Conservation (phyloP, 2,113 vertebrate species). For the Chloropsis cyanopogon region DNA sequence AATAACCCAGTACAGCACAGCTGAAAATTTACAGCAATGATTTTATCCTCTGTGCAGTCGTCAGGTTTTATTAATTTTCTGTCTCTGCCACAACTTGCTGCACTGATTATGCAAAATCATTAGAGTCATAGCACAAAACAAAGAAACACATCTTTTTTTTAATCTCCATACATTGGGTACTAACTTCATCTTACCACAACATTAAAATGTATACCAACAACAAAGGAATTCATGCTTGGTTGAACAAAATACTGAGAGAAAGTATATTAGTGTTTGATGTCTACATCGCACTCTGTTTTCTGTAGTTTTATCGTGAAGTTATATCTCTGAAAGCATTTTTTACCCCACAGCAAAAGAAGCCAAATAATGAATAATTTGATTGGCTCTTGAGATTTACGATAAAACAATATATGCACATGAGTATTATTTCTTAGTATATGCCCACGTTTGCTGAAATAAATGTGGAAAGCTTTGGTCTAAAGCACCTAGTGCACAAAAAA, state of each 20-base stretch:
- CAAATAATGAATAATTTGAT: background rate
- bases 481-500: background rate
- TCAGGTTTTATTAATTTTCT: conserved; percentile 36
- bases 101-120: conserved; percentile 21
- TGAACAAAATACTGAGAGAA: background rate
- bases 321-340: background rate
- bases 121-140: background rate
- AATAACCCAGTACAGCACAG: background rate
- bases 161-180: background rate
- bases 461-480: background rate
- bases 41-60: background rate
- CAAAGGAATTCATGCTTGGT: background rate
- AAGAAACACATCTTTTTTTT: background rate
- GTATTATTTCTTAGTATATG: background rate
- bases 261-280: background rate
- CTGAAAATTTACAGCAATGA: background rate
- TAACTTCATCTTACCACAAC: background rate
- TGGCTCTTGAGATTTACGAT: background rate
- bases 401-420: background rate
- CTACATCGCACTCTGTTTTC: background rate
- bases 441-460: background rate
- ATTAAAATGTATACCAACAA: background rate
- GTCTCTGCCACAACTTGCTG: conserved; percentile 10
- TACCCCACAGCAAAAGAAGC: background rate
- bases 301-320: background rate